phyloP scores from a whole-genome alignment of 2,113 vertebrate species.

The Aphelocoma coerulescens region DNA sequence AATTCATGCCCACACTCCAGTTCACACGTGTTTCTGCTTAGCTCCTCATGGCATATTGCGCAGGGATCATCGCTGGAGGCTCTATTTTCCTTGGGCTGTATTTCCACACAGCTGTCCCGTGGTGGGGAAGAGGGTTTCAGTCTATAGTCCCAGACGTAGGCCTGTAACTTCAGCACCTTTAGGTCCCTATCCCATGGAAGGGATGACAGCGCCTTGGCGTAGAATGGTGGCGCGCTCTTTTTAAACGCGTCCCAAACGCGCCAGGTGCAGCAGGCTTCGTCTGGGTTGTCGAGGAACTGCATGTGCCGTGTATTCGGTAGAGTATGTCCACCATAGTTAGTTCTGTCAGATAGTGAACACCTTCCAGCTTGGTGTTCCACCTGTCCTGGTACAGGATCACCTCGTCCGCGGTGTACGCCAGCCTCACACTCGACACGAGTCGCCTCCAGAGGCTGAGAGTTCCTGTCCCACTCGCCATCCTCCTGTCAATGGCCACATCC shows the following conservation, averaged over 20 bases:
- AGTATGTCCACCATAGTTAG: background rate
- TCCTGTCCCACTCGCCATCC: accelerated
- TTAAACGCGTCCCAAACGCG: accelerated
- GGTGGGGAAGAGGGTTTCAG: accelerated
- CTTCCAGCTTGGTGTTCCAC: background rate
- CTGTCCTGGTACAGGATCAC: background rate
- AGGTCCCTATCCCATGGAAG: accelerated
- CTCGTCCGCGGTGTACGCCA: accelerated
- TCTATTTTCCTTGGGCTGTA: background rate
- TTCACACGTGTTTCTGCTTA: background rate
- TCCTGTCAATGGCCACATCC: background rate
- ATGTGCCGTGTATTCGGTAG: accelerated
- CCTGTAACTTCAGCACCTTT: accelerated
- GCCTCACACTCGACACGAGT: background rate
- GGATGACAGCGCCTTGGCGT: accelerated
- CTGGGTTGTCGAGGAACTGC: accelerated
- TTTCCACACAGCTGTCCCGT: accelerated
- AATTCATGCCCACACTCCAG: background rate
- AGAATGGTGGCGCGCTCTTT: accelerated
- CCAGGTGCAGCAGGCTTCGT: background rate
- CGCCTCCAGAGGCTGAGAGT: background rate
- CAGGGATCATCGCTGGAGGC: background rate
- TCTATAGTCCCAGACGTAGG: accelerated
- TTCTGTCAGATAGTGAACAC: background rate
- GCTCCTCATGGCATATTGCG: background rate